Conservation (phyloP, 2,888 invertebrate genomes). For the Cynaeus angustus region DNA sequence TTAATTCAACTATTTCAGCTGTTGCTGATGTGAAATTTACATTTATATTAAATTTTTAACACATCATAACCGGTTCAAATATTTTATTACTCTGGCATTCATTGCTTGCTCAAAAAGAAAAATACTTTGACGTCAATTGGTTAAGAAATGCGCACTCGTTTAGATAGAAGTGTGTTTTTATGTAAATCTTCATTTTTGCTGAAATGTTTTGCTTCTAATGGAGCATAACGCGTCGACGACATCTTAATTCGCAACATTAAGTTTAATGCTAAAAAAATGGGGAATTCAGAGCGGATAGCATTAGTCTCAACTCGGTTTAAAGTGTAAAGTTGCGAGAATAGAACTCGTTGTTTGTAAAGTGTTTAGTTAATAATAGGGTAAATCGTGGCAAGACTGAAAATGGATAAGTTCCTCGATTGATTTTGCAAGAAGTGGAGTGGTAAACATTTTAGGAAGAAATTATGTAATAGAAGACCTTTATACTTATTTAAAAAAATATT, state of each 20-base stretch:
- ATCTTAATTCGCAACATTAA: constrained; percentile 14
- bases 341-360: too few species aligned
- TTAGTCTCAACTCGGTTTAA: not conserved
- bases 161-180: constrained; percentile 10
- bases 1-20: not conserved
- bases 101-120: constrained; percentile 2
- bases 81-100: not conserved
- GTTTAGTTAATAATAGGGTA: too few species aligned
- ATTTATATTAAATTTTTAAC: constrained; percentile 10
- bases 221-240: constrained; percentile 10
- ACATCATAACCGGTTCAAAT: constrained; percentile 16
- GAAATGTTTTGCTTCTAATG: constrained; percentile 3
- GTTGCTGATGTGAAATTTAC: not conserved
- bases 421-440: too few species aligned
- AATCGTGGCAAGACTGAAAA: too few species aligned
- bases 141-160: constrained; percentile 11
- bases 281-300: constrained; percentile 10
- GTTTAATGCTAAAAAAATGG: constrained; percentile 3
- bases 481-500: too few species aligned
- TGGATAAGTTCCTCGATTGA: too few species aligned
- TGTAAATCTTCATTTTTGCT: constrained; percentile 2
- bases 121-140: constrained; percentile 11
- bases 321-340: not conserved
- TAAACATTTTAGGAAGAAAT: too few species aligned
- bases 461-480: too few species aligned